Base-by-base conservation (phyloP, 2,888 invertebrate species). In the Elegia similella region DNA sequence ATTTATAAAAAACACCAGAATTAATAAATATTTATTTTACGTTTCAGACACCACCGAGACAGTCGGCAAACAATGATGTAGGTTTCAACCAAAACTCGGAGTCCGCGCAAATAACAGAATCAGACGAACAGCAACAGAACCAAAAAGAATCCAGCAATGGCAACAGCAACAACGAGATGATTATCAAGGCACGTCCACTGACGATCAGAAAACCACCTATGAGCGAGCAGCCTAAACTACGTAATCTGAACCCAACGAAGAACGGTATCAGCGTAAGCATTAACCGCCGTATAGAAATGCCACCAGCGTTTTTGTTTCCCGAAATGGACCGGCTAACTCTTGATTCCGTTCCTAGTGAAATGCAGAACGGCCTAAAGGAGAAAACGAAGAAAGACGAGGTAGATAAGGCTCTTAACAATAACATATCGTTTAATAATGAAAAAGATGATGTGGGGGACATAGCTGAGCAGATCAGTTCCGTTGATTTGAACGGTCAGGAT, bases 131-230 rank as follows among this genome's bases (percentile, higher is more conserved):
- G 16, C 75, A 69, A 44, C 75, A 73, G 60, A 80, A 68, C 59
- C 82, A 89, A 77, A 86, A 93, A 84, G 88, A 93, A 72, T 84
- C 88, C 0, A 88, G 72, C 65, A 86, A 86, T 57, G 85, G 84
- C 42, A 84, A 69, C 30, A 78, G 71, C 65, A 80, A 73, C 66
- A 87, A 77, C 59, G 91, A 91, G 58, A 86, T 86, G 92, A 89
- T 87, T 58, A 86, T 97, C 65, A 97, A 97, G 88, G 96, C 97
- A 0, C 95, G 96, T 67, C 97, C 97, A 0, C 81, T 97, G 61
- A 96, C 96, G 48, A 95, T 97, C 63, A 94, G 96, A 83, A 97
- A 97, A 80, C 95, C 95, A 68, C 95, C 95, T n/a, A 82, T 96
- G 46, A 94, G 95, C 67, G 96, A 96, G 75, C 96, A 96, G 70